Conservation (phyloP, 2,113 vertebrate species). For the Bujurquina vittata region DNA sequence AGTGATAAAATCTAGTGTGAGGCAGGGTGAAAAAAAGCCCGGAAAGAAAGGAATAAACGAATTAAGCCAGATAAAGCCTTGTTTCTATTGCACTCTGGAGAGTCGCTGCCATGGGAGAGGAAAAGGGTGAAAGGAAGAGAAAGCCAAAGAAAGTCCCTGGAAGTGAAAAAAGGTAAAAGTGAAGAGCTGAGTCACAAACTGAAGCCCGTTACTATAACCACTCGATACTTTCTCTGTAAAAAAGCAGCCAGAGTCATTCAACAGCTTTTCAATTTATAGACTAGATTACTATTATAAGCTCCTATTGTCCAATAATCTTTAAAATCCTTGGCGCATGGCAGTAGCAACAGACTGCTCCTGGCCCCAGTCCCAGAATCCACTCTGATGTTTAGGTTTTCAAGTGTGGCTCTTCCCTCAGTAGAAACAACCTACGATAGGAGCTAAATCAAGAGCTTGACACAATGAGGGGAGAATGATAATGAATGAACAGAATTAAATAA, state of each 20-base stretch:
- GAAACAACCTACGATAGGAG: constrained; percentile 47
- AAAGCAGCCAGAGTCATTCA: background rate
- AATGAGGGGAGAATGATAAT: constrained; percentile 37
- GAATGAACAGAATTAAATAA: constrained; percentile 38
- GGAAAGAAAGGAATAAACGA: constrained; percentile 63
- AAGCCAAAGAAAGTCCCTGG: constrained; percentile 2
- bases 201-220: constrained; percentile 2
- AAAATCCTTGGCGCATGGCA: constrained; percentile 9
- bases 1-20: constrained; percentile 49
- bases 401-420: constrained; percentile 45
- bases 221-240: background rate
- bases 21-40: background rate
- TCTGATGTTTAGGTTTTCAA: constrained; percentile 63
- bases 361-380: constrained; percentile 50
- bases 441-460: constrained; percentile 63
- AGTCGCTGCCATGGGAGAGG: constrained; percentile 27
- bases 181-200: constrained; percentile 9
- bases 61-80: constrained; percentile 68
- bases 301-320: constrained; percentile 31
- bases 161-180: constrained; percentile 23
- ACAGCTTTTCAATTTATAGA: constrained; percentile 8
- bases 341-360: constrained; percentile 10
- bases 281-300: background rate
- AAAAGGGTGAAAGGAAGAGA: constrained; percentile 9
- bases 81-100: constrained; percentile 63